Percentiles rank a stretch among this genome's conserved stretches.
These are phyloP conservation scores for Leucania comma DNA, from an alignment of 2,888 invertebrate species.

Conservation along the genomic window DNA sequence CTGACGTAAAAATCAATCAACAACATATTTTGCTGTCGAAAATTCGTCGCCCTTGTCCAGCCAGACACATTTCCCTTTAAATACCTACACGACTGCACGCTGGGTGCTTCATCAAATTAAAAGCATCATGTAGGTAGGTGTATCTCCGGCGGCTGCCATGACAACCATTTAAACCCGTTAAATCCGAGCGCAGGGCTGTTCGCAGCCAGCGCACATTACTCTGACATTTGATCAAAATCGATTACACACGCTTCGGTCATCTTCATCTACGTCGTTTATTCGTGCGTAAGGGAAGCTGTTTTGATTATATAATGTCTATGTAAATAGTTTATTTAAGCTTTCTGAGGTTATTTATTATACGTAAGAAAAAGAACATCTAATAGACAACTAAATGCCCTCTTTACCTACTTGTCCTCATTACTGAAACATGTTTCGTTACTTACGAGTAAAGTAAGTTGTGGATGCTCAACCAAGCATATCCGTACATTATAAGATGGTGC, in stretches of 20 bases:
- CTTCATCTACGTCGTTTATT: conserved; percentile 32
- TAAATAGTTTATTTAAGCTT: not conserved
- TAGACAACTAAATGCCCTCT: conserved; percentile 1
- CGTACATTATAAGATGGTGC: conserved; percentile 83
- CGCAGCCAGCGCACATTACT: conserved; percentile 56
- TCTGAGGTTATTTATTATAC: not conserved
- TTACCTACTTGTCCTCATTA: conserved; percentile 3
- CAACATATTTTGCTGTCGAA: not conserved
- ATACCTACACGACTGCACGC: conserved; percentile 25
- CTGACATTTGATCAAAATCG: conserved; percentile 64
- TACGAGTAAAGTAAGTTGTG: conserved; percentile 67
- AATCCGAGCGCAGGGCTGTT: conserved; percentile 41
- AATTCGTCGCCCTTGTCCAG: conserved; percentile 27
- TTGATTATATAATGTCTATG: conserved; percentile 10
- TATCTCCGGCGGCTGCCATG: conserved; percentile 59
- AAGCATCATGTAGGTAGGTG: conserved; percentile 21
- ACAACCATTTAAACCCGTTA: conserved; percentile 64
- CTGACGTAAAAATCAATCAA: conserved; percentile 10
- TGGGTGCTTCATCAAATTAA: conserved; percentile 48
- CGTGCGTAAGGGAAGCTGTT: conserved; percentile 22
- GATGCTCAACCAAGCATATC: conserved; percentile 86
- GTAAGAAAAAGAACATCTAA: conserved; percentile 6
- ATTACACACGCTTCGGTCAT: conserved; percentile 49
- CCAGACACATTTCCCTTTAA: conserved; percentile 17
- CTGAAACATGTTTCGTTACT: conserved; percentile 39